These are phyloP conservation scores for Chydorus sphaericus DNA, from an alignment of 2,888 invertebrate genomes.

Conservation along the genomic window DNA sequence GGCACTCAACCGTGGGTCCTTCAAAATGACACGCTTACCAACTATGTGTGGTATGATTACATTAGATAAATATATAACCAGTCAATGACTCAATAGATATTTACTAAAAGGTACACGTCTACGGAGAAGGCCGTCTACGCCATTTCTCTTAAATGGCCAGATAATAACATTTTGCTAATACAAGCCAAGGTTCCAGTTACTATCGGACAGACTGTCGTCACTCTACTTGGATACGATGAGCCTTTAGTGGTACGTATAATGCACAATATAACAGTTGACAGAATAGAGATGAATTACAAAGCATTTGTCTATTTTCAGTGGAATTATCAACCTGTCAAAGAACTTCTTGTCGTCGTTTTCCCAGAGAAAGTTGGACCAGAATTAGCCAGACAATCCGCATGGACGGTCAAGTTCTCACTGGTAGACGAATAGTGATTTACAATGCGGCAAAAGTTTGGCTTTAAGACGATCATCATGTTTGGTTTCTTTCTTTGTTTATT, in stretches of 20 bases:
- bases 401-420: background rate
- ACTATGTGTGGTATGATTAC: constrained; percentile 53
- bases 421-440: too few species aligned
- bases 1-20: constrained; percentile 55
- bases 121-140: constrained; percentile 46
- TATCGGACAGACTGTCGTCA: constrained; percentile 28
- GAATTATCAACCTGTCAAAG: constrained; percentile 26
- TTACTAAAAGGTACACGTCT: background rate
- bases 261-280: background rate
- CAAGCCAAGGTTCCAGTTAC: constrained; percentile 30
- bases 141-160: constrained; percentile 53
- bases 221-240: constrained; percentile 37
- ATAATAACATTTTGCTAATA: constrained; percentile 36
- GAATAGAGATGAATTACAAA: too few species aligned
- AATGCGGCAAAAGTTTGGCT: too few species aligned
- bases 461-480: too few species aligned
- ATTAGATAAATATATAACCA: background rate
- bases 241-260: constrained; percentile 23
- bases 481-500: too few species aligned
- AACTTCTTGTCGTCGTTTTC: background rate
- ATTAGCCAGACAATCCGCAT: background rate
- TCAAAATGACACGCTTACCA: constrained; percentile 64
- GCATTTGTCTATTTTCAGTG: constrained; percentile 32
- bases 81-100: background rate
- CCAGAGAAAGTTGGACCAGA: background rate